Conservation (phyloP, 2,888 invertebrate species). For the Cyclophora albipunctata region DNA sequence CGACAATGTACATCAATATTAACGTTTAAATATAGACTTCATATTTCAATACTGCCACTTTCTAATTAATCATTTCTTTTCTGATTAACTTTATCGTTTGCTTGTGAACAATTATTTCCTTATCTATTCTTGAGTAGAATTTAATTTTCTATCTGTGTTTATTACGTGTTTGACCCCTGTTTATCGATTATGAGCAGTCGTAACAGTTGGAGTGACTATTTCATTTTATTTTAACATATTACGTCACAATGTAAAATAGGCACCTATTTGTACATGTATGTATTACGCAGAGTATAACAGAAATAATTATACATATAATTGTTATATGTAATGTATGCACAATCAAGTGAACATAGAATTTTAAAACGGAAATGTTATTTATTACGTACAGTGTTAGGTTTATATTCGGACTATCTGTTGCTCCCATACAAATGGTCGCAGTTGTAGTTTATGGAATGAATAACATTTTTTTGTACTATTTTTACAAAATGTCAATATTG, state of each 20-base stretch:
- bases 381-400: constrained; percentile 6
- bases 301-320: not conserved
- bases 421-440: not conserved
- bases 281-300: not conserved
- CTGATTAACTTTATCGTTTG: too few relatives aligned
- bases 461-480: constrained; percentile 7
- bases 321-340: not conserved
- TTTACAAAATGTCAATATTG: constrained; percentile 6
- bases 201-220: not conserved
- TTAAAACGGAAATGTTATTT: constrained; percentile 11
- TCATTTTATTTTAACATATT: not conserved
- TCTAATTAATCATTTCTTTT: too few relatives aligned
- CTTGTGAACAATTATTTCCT: too few relatives aligned
- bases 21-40: too few relatives aligned
- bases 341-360: constrained; percentile 3
- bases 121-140: too few relatives aligned
- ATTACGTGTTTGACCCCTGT: too few relatives aligned
- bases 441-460: constrained; percentile 4
- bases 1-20: not conserved
- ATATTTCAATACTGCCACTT: too few relatives aligned
- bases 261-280: not conserved
- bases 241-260: not conserved
- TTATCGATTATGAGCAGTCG: not conserved
- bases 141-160: too few relatives aligned
- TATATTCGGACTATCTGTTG: not conserved